Evolutionary conservation across 2,113 vertebrate genomes (phyloP), one percentile per base, ranked within the genome.

Genomic region (Gallinago media): DNA sequence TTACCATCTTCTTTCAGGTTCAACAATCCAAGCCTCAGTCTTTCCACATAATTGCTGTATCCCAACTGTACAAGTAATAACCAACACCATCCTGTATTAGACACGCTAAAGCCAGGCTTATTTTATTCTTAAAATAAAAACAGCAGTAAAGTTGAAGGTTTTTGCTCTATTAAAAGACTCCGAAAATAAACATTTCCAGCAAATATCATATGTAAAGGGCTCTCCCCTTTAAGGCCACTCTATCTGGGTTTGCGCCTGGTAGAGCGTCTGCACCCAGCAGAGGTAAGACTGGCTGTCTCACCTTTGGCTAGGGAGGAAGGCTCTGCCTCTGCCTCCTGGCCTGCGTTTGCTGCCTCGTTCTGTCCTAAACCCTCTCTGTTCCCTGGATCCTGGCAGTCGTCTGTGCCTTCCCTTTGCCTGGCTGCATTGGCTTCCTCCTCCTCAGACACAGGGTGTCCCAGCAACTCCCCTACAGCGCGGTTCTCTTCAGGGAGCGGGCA

Each of bases 101-200:
- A 95, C 91, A 96, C 91, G 61, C 92, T 96, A 97, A 96, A 95
- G 93, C 88, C 82, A 92, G 94, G 82, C 96, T 96, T 95, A 66
- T 95, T 98, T 98, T 97, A 98, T 90, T 92, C 92, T 98, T 96
- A 93, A 94, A 97, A 97, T 97, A 95, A 97, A 97, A 98, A 96
- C 90, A 96, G 79, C 93, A 94, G 91, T 89, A 78, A 94, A 94
- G 92, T 92, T 94, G 94, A 92, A 96, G 73, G 86, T 31, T 94
- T 93, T 82, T 84, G 80, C 92, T 96, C 80, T 93, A 96, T 94
- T 94, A 82, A 87, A 97, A 96, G 83, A 92, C 95, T 65, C 85
- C n/a, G 93, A 96, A 96, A 97, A 94, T 96, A 96, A 97, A 95
- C 92, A 93, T 93, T 96, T 96, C 83, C 47, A 86, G 85, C 91